Conservation (phyloP, 2,888 invertebrate species). For the Linnaemya vulpina region DNA sequence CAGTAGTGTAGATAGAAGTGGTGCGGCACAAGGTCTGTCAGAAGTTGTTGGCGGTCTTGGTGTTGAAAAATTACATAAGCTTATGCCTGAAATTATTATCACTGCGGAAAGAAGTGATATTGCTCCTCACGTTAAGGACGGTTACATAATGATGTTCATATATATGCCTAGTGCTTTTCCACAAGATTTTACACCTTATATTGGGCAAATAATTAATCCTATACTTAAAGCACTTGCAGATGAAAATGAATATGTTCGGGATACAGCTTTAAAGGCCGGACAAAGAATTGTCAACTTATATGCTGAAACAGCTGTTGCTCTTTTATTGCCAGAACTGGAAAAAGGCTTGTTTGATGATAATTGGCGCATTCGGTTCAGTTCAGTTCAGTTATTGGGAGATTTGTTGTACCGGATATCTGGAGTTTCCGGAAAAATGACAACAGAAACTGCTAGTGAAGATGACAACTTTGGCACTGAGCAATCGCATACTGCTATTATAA, state of each 20-base stretch:
- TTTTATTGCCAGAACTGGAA: slow-evolving; percentile 96
- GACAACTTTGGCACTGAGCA: slow-evolving; percentile 99
- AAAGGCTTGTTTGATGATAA: slow-evolving; percentile 98
- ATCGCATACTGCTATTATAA: slow-evolving; percentile 95
- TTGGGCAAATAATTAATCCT: slow-evolving; percentile 98
- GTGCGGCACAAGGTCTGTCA: slow-evolving; percentile 98
- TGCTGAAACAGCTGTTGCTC: slow-evolving; percentile 96
- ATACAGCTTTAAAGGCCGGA: slow-evolving; percentile 97
- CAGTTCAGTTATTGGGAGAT: slow-evolving; percentile 97
- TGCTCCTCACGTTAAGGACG: slow-evolving; percentile 98
- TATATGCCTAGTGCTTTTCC: slow-evolving; percentile 99
- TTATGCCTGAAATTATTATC: slow-evolving; percentile 98
- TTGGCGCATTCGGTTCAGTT: slow-evolving; percentile 98
- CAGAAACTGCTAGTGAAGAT: slow-evolving; percentile 98
- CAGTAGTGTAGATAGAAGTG: slow-evolving; percentile 97
- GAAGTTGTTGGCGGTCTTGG: slow-evolving; percentile 99
- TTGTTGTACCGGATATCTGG: slow-evolving; percentile 97
- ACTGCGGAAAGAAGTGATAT: slow-evolving; percentile 96
- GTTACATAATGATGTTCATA: slow-evolving; percentile 99
- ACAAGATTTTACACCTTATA: slow-evolving; percentile 96
- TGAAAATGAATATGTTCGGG: slow-evolving; percentile 99
- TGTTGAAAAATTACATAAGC: slow-evolving; percentile 95
- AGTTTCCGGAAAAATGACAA: slow-evolving; percentile 99
- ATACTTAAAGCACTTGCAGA: slow-evolving; percentile 98
- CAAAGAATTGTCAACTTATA: slow-evolving; percentile 98